Base-by-base conservation (phyloP, 2,797 vertebrate genomes). In the Glyptemys insculpta region DNA sequence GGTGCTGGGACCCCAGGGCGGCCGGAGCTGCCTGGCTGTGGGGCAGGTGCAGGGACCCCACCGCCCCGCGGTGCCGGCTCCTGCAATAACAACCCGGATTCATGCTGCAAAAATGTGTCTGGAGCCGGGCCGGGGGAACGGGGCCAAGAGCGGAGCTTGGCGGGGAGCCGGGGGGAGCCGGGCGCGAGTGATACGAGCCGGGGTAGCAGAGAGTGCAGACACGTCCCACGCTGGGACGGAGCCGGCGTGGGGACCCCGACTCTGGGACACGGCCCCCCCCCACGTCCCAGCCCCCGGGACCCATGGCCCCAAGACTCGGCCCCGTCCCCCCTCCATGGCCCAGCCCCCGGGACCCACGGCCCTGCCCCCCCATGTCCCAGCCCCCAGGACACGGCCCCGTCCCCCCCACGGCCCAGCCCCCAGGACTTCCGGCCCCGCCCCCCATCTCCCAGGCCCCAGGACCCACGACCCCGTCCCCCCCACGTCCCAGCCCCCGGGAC, bases 121-220 rank as follows among this genome's bases (percentile, higher is more conserved):
- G 53, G 81, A 87, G 87, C 49, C 54, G 76, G n/a, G 91, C 72
- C 59, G 5, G 44, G 80, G 79, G 72, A 78, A 80, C 31, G 5
- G 53, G 72, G 18, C 5, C 82, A 56, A 76, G 54, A 34, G 7
- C 83, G 49, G 83, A 91, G 87, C 57, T 53, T 65, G 62, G 15
- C 88, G 56, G 76, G 59, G 89, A 47, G 12, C 19, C 85, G 53
- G 91, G 94, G 76, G 59, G 90, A 47, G 12, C 19, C 85, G 50
- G 91, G 94, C 62, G 90, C 6, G 54, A 94, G 95, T 95, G 94
- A 93, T 93, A 90, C 59, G 94, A 83, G 83, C 27, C 25, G 62
- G 74, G 12, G 52, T 27, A 6, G 3, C 29, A 34, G 18, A 37
- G 41, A 50, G 44, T 10, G 6, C 41, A 56, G 57, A 50, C 23